Base-by-base conservation (phyloP, 2,888 invertebrate genomes). In the Watsonalla binaria region DNA sequence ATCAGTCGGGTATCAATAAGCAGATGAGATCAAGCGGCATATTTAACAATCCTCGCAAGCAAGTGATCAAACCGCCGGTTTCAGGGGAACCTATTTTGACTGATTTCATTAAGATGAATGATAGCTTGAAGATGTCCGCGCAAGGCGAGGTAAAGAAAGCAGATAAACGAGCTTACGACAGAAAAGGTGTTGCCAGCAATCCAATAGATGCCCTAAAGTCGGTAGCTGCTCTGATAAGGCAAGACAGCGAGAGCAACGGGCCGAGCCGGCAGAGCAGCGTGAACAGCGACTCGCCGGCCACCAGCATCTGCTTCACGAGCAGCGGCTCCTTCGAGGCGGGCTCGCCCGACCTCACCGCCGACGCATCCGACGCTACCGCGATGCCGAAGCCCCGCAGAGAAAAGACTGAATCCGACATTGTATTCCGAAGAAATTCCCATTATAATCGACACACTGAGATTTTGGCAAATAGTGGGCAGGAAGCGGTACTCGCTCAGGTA, bases 371-470 rank as follows among this genome's bases (percentile, higher is more conserved):
- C 52, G 50, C 74, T 6, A 74, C 61, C 68, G 84, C 85, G 74
- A 86, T 93, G 63, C 79, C 94, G 66, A 92, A 93, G 73, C 96
- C 95, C 51, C 92, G 96, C 74, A 92, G 96, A 72, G 96, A 97
- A 92, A 96, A 96, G 92, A 97, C 96, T 76, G 96, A 97, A 90
- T 96, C 96, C 58, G 96, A 96, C 84, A 96, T 96, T 79, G 94
- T 96, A 70, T 93, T 95, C 78, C 92, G 95, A 72, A 94, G 89
- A 73, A 87, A 84, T 76, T 89, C 89, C 46, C 84, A 86, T 68
- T 86, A 83, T 75, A 89, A 80, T 66, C 85, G 86, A 66, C 86
- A 88, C 75, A 74, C 84, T 64, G 88, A 89, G 66, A 76, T 86
- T 60, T 69, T 84, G 72, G 72, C 86, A 68, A 82, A 80, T 49